These are phyloP conservation scores for Acropternis orthonyx DNA, from an alignment of 2,797 vertebrate species.

Conservation along the genomic window DNA sequence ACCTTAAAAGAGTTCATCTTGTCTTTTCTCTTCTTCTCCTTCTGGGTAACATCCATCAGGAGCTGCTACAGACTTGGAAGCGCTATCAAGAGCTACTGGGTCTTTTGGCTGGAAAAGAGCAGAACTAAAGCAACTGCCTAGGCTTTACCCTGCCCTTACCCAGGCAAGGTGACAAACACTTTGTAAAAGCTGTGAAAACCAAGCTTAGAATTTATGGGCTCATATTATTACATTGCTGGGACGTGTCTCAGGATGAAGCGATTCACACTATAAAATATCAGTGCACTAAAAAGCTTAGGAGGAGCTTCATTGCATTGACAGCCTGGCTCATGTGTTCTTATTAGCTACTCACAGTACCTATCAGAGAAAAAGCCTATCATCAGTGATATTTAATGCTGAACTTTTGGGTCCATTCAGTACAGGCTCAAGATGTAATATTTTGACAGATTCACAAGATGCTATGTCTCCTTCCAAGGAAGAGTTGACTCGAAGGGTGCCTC, in stretches of 20 bases:
- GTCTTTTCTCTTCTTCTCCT: background rate
- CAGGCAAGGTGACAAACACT: background rate
- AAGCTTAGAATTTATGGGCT: background rate
- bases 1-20: background rate
- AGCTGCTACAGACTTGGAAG: background rate
- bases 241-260: background rate
- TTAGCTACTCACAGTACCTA: background rate
- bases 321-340: background rate
- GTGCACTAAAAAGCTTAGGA: background rate
- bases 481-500: accelerated
- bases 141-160: background rate
- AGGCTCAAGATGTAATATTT: background rate
- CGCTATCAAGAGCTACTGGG: background rate
- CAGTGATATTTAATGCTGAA: background rate
- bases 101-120: background rate
- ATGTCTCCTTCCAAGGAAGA: background rate
- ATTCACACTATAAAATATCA: background rate
- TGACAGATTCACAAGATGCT: background rate
- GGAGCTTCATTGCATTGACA: background rate
- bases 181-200: background rate
- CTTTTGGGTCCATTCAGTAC: background rate
- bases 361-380: background rate
- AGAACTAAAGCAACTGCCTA: background rate
- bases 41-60: background rate
- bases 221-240: background rate